Percentiles rank a stretch among this genome's conserved stretches.
These are phyloP conservation scores for Zosterops hypoxanthus DNA, from an alignment of 2,113 vertebrate genomes.

Conservation along the genomic window DNA sequence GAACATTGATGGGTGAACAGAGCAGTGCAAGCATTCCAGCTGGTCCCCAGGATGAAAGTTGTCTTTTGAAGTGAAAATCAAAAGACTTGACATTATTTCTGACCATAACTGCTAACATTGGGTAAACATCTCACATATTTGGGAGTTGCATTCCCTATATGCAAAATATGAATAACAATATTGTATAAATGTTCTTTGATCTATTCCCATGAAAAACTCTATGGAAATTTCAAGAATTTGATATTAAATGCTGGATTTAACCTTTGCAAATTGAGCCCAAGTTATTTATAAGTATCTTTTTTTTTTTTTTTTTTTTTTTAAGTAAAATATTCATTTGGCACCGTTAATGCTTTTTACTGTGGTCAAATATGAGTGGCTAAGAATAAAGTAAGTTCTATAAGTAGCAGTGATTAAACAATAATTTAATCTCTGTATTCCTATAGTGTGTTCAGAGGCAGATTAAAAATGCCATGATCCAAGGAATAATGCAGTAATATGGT, in stretches of 20 bases:
- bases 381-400: background rate
- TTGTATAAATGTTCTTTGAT: background rate
- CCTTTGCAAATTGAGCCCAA: background rate
- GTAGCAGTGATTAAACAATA: background rate
- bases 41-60: background rate
- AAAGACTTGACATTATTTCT: background rate
- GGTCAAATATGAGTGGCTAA: background rate
- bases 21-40: background rate
- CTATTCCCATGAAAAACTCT: background rate
- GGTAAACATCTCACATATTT: background rate
- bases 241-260: background rate
- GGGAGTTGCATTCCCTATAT: background rate
- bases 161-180: background rate
- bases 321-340: background rate
- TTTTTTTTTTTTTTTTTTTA: background rate
- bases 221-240: background rate
- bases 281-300: background rate
- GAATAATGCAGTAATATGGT: background rate
- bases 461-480: background rate
- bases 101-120: background rate
- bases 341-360: background rate
- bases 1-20: background rate
- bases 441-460: background rate
- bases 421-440: background rate
- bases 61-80: background rate